These are phyloP conservation scores for Idaea dimidiata DNA, from an alignment of 2,888 invertebrate species.

Conservation along the genomic window DNA sequence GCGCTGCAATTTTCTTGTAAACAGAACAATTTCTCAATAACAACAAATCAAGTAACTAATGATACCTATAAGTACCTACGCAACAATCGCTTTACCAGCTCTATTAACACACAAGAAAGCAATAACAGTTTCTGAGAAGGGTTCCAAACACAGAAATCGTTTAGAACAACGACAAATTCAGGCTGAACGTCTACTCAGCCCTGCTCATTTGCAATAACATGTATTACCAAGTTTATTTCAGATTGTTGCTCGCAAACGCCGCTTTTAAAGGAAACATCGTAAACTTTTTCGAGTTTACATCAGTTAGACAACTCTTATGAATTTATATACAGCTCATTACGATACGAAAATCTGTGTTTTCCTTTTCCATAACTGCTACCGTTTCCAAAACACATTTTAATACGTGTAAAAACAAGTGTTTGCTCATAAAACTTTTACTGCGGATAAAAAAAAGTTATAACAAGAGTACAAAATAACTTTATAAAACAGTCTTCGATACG, in stretches of 20 bases:
- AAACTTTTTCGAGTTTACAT: neutral
- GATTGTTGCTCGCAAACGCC: neutral
- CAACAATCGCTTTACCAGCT: neutral
- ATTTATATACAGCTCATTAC: neutral
- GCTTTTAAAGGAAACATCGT: neutral
- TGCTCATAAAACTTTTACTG: conserved; percentile 18
- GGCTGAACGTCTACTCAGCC: neutral
- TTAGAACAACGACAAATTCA: conserved; percentile 1
- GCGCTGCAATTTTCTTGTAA: too few relatives aligned
- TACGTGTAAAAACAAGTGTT: conserved; percentile 3
- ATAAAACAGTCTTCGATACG: conserved; percentile 21
- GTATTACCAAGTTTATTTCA: neutral
- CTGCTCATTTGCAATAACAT: neutral
- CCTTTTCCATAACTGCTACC: neutral
- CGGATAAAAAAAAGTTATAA: conserved; percentile 25
- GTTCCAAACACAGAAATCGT: neutral
- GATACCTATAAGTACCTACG: neutral
- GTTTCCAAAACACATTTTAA: neutral
- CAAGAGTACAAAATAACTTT: conserved; percentile 24
- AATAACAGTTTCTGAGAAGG: neutral
- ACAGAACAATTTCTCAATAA: neutral
- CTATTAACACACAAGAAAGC: neutral
- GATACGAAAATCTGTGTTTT: neutral
- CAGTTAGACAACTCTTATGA: neutral
- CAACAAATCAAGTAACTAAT: neutral